These are phyloP conservation scores for Herpetotheres cachinnans DNA, from an alignment of 2,113 vertebrate genomes.

Conservation along the genomic window DNA sequence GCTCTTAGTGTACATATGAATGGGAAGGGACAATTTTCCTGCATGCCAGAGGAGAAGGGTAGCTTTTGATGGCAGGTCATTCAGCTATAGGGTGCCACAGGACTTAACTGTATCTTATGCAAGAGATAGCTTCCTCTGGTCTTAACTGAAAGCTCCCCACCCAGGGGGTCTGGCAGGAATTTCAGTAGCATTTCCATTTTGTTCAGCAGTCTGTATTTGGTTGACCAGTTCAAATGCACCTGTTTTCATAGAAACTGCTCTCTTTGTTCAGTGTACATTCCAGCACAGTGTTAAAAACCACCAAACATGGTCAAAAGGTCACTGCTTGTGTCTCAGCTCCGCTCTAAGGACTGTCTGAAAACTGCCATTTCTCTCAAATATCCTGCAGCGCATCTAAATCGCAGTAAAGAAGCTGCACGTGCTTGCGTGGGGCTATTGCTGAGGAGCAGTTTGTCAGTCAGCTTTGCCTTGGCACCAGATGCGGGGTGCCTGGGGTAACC, in stretches of 20 bases:
- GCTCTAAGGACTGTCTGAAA: not conserved
- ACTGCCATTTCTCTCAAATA: not conserved
- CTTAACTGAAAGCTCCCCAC: conserved; percentile 49
- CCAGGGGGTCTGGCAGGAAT: conserved; percentile 56
- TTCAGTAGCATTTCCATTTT: conserved; percentile 69
- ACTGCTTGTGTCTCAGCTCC: not conserved
- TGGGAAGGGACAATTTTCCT: conserved; percentile 75
- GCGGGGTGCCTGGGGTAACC: not conserved
- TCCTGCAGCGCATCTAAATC: not conserved
- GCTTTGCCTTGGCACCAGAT: not conserved
- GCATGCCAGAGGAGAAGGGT: conserved; percentile 78
- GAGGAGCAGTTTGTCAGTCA: not conserved
- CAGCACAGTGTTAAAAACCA: conserved; percentile 17
- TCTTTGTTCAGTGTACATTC: conserved; percentile 59
- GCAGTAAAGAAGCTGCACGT: not conserved
- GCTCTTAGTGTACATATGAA: conserved; percentile 84
- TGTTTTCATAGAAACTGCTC: conserved; percentile 72
- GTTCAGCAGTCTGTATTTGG: conserved; percentile 69
- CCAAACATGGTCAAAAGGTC: conserved; percentile 85
- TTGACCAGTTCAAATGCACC: conserved; percentile 80
- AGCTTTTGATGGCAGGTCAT: conserved; percentile 75
- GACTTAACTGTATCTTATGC: conserved; percentile 67
- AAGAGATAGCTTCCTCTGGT: conserved; percentile 65
- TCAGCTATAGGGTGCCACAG: conserved; percentile 67
- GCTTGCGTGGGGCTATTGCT: not conserved